These are phyloP conservation scores for Augochlora pura DNA, from an alignment of 1,140 invertebrate genomes.

Conservation along the genomic window DNA sequence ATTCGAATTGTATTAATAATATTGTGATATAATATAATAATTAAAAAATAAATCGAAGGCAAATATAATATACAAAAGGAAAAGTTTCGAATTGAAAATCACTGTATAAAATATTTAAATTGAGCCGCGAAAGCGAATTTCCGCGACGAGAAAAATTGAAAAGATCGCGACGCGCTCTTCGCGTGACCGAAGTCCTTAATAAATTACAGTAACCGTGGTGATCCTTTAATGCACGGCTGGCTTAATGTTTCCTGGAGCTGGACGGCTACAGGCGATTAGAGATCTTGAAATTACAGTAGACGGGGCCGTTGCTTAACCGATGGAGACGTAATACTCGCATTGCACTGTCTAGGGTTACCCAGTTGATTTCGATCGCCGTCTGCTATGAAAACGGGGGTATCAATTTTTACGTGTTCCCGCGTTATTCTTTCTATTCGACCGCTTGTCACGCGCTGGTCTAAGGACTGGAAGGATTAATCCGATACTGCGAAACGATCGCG, in stretches of 20 bases:
- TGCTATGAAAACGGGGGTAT: conserved; percentile 29
- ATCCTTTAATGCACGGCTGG: conserved; percentile 29
- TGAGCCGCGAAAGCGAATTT: too few relatives aligned
- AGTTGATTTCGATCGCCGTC: conserved; percentile 37
- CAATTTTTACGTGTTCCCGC: conserved; percentile 12
- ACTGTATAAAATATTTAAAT: too few relatives aligned
- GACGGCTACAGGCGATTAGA: conserved; percentile 39
- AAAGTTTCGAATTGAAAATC: too few relatives aligned
- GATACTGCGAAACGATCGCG: conserved; percentile 16
- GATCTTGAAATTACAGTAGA: conserved; percentile 54
- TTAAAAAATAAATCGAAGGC: too few relatives aligned
- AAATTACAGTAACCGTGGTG: conserved; percentile 5
- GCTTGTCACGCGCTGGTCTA: conserved; percentile 16
- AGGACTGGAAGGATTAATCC: conserved; percentile 30
- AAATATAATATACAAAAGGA: too few relatives aligned
- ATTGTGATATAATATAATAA: too few relatives aligned
- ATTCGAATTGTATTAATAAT: too few relatives aligned
- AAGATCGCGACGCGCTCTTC: not conserved
- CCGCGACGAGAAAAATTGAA: too few relatives aligned
- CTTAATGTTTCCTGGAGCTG: conserved; percentile 25
- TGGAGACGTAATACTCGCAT: conserved; percentile 49
- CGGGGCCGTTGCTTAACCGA: conserved; percentile 35
- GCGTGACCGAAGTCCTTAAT: conserved; percentile 7
- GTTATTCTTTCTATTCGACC: not conserved
- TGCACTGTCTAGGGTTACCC: conserved; percentile 47